Percentiles rank a stretch among this genome's conserved stretches.
phyloP scores from a whole-genome alignment of 2,113 vertebrate species.

The Todiramphus chloris region DNA sequence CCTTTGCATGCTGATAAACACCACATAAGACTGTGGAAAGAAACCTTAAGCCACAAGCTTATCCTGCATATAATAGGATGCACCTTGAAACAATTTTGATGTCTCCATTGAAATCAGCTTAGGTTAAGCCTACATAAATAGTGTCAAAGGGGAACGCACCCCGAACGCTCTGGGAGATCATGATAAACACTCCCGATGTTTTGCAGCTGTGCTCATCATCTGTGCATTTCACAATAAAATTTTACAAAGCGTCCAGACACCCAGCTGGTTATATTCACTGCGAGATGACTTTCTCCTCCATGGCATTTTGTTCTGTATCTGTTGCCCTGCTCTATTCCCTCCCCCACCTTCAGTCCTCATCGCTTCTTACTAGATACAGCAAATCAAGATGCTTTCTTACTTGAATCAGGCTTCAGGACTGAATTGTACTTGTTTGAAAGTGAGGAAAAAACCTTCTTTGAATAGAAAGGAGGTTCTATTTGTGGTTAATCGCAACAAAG shows the following conservation, averaged over 20 bases:
- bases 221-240: slow-evolving; percentile 87
- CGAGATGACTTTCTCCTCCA: slow-evolving; percentile 55
- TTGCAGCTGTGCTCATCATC: slow-evolving; percentile 87
- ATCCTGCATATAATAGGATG: not conserved
- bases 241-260: slow-evolving; percentile 82
- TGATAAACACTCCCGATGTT: slow-evolving; percentile 73
- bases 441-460: not conserved
- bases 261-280: slow-evolving; percentile 83
- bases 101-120: slow-evolving; percentile 67
- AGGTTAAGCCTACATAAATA: slow-evolving; percentile 66
- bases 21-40: not conserved
- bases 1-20: slow-evolving; percentile 50
- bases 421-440: not conserved
- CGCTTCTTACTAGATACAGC: not conserved
- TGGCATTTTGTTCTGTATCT: not conserved
- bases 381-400: not conserved
- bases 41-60: slow-evolving; percentile 42
- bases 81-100: slow-evolving; percentile 71
- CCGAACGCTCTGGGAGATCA: slow-evolving; percentile 65
- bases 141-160: slow-evolving; percentile 68
- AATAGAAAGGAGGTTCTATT: not conserved
- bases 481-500: not conserved
- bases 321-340: not conserved
- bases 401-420: not conserved
- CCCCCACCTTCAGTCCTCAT: not conserved